These are phyloP conservation scores for Echiichthys vipera DNA, from an alignment of 2,797 vertebrate species.

Conservation along the genomic window DNA sequence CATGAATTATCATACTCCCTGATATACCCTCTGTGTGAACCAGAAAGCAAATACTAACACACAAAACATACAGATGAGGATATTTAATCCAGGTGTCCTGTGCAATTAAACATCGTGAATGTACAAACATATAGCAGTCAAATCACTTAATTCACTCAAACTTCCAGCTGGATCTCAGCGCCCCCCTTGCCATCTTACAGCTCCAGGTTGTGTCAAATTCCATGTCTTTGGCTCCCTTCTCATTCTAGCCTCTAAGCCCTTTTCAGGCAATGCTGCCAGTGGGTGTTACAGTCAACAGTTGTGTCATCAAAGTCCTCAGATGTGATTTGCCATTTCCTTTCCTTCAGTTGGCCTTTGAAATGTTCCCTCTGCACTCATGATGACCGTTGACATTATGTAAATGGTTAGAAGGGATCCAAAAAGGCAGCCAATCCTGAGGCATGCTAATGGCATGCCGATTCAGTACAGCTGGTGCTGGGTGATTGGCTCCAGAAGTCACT, in stretches of 20 bases:
- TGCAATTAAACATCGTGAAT: neutral
- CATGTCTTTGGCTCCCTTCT: conserved; percentile 41
- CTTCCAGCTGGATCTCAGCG: conserved; percentile 14
- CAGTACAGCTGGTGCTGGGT: conserved; percentile 43
- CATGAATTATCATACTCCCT: neutral
- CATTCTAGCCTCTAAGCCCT: conserved; percentile 15
- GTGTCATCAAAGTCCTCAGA: conserved; percentile 41
- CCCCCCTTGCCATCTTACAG: conserved; percentile 24
- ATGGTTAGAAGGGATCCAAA: conserved; percentile 36
- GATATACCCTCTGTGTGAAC: neutral
- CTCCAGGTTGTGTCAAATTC: conserved; percentile 51
- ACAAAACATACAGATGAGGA: neutral
- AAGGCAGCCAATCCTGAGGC: conserved; percentile 53
- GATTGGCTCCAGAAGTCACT: conserved; percentile 44
- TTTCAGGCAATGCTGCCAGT: conserved; percentile 48
- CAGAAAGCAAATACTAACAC: conserved; percentile 12
- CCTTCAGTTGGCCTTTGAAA: conserved; percentile 47
- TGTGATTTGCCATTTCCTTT: conserved; percentile 47
- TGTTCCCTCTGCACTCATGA: conserved; percentile 32
- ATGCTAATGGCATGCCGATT: conserved; percentile 48
- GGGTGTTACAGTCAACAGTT: conserved; percentile 61
- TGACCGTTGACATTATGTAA: conserved; percentile 64
- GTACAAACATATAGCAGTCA: neutral
- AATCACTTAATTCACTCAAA: neutral
- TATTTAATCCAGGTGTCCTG: neutral